Evolutionary conservation across 2,888 invertebrate genomes (phyloP), one percentile per base, ranked within the genome.

Genomic region (Amphipoea lucens): DNA sequence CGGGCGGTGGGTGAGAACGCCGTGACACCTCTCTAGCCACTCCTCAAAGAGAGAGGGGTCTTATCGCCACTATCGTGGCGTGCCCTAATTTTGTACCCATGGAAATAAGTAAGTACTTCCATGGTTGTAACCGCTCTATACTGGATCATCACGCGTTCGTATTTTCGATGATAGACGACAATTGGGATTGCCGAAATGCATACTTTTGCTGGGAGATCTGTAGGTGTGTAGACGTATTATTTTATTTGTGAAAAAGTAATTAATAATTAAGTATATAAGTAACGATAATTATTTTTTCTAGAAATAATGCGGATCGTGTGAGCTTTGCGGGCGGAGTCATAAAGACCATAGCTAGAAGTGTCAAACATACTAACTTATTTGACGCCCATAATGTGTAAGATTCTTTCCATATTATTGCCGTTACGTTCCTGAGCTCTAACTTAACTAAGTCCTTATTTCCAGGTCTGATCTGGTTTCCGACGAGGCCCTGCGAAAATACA

Each of bases 311-410:
- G 1, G 96, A 95, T 76, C 89, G 90, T 4, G 92, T 94, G 23
- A 96, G 96, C 86, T 96, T 96, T 83, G 95, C 95, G 6, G 96
- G 96, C 3, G 90, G 81, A 29, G 68, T 93, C 11, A 87, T 96
- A 29, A 94, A 86, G 79, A 83, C 77, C 6, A 95, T 96, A 17
- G 95, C 94, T 12, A 90, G 14, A 62, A 67, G 54, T 4, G 74
- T 79, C 48, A 93, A 91, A 78, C 57, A 81, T 36, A 69, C 45
- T 63, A 92, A 95, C 74, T 40, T 94, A 57, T 92, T 93, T 70
- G 91, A 92, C 48, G 80, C 81, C 2, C 42, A 82, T 11, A 90
- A 87, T 88, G 91, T 88, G 96, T 95, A 91, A 89, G 92, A 79
- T 42, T 62, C 0, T 48, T 67, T 60, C 1, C 12, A 73, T 63